Evolutionary conservation across 2,113 vertebrate genomes (phyloP), one percentile per base, ranked within the genome.

Genomic region (Stegastes partitus): DNA sequence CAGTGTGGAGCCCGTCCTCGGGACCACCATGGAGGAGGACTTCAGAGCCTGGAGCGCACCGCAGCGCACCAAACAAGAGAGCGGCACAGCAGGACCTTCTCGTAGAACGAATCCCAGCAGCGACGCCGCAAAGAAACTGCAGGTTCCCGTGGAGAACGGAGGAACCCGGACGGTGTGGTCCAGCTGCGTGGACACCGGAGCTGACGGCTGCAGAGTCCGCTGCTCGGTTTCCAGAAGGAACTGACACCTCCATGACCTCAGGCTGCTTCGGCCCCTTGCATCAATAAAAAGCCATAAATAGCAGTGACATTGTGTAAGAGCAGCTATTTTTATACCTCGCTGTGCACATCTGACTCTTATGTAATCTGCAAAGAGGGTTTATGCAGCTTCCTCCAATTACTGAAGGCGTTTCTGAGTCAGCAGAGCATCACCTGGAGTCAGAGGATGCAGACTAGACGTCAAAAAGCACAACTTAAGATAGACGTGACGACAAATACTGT

Each of bases 21-120:
- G 10, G 16, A 93, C 93, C 2, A 62, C 85, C 49, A 94, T 84
- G 88, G 94, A 83, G 22, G 89, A 94, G 0, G 90, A 93, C 34
- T 94, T 87, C 56, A 93, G 89, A 68, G 78, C 61, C 5, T 94
- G 94, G 93, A 12, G 73, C 0, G 62, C 22, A 0, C 49, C 14
- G 0, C 80, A 14, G 2, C 14, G 9, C 1, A 0, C 31, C 53
- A 3, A 73, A 58, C 3, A 49, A 26, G 71, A 0, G 1, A 69
- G 18, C 37, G 10, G 1, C 26, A 4, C 12, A 69, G 91, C 89
- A 8, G 84, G 69, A 4, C 8, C 28, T 31, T n/a, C n/a, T n/a
- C n/a, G n/a, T n/a, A n/a, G n/a, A n/a, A n/a, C n/a, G n/a, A 31
- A 31, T 6, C 8, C 28, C 28, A 93, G 82, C 64, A 94, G 91